Conservation (phyloP, 23 tunicate genomes). For the Styela clava region DNA sequence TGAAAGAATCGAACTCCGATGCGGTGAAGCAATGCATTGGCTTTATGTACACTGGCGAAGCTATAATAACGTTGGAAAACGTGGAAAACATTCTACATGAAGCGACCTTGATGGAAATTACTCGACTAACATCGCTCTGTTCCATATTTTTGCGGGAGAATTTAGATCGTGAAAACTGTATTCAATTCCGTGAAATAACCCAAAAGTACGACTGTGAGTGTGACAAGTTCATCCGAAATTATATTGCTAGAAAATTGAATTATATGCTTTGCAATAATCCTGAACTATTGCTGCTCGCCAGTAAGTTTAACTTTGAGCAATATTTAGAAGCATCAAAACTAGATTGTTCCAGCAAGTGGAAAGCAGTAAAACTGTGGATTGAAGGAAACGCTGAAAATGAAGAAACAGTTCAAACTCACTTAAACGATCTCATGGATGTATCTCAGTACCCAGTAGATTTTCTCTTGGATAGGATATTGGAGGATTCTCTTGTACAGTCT, state of each 20-base stretch:
- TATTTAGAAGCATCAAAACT: background rate
- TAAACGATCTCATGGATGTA: too few species aligned
- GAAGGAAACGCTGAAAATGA: background rate
- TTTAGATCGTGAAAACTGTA: background rate
- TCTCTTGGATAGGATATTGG: too few species aligned
- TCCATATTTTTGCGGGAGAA: background rate
- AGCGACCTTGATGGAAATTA: background rate
- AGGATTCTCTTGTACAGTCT: background rate
- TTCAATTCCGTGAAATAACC: background rate
- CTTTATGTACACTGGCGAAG: background rate
- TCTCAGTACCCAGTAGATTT: too few species aligned
- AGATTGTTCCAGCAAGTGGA: background rate
- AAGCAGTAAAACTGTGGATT: background rate
- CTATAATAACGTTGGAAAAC: background rate
- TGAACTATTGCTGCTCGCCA: background rate
- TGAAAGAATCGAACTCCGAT: background rate
- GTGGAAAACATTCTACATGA: background rate
- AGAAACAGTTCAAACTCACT: background rate
- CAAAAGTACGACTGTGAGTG: background rate
- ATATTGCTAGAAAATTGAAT: too few species aligned
- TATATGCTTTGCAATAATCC: background rate
- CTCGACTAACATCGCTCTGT: background rate
- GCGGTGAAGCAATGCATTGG: background rate
- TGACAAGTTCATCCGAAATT: background rate
- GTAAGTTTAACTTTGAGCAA: background rate